Conservation (phyloP, 2,888 invertebrate species). For the Aporophyla nigra region DNA sequence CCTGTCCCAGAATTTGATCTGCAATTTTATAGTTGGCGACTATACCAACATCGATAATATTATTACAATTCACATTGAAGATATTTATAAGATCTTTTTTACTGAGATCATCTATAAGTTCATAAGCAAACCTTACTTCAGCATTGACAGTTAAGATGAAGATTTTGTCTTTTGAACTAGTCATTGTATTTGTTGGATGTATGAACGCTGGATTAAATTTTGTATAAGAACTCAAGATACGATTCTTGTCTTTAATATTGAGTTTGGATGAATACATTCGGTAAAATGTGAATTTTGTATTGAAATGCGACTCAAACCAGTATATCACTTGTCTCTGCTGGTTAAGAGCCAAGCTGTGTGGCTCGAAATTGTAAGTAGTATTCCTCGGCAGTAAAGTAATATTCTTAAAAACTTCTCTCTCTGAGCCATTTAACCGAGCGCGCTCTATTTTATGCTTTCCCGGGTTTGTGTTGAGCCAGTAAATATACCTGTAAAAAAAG, state of each 20-base stretch:
- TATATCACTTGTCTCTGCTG: neutral
- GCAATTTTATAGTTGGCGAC: conserved; percentile 7
- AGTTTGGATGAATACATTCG: neutral
- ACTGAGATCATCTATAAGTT: too few species aligned
- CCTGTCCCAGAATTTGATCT: neutral
- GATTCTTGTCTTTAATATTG: accelerated
- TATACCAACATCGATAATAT: neutral
- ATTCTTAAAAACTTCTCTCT: conserved; percentile 63
- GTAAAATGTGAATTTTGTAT: neutral
- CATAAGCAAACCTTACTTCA: accelerated
- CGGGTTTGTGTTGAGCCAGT: conserved; percentile 96
- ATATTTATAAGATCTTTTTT: too few species aligned
- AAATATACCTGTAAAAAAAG: conserved; percentile 92
- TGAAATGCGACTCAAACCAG: neutral
- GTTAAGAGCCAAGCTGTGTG: neutral
- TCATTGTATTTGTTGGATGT: neutral
- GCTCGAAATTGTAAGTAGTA: neutral
- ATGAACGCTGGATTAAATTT: accelerated
- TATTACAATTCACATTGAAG: too few species aligned
- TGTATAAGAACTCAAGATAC: accelerated
- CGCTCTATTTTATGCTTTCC: conserved; percentile 93
- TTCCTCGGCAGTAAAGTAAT: neutral
- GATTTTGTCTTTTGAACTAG: neutral
- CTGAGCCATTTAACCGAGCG: conserved; percentile 83
- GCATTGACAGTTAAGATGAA: neutral